Evolutionary conservation across 2,888 invertebrate species (phyloP).

Genomic region (Aphelenchoides bicaudatus): DNA sequence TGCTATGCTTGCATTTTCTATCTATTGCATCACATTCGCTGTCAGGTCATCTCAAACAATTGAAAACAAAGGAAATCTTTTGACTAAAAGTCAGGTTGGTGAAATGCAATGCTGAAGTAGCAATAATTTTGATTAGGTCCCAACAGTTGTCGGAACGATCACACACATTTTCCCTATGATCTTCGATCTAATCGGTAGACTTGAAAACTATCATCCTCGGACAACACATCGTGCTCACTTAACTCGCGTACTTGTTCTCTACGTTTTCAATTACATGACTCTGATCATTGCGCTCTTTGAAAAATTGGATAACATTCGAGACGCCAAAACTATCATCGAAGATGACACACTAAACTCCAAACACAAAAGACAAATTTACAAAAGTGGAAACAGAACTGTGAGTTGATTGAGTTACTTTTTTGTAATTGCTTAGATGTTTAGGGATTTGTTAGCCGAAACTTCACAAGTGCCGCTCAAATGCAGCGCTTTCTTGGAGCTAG

Average conservation of each 20-base stretch:
- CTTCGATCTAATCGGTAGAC: conserved; percentile 74
- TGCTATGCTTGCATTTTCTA: conserved; percentile 58
- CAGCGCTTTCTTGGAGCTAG: conserved; percentile 31
- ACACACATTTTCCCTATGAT: conserved; percentile 82
- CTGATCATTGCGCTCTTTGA: conserved; percentile 81
- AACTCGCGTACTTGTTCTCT: conserved; percentile 88
- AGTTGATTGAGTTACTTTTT: conserved; percentile 10
- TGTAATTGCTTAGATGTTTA: conserved; percentile 35
- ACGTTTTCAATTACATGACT: conserved; percentile 88
- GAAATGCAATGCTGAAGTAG: not conserved
- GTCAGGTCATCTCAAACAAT: conserved; percentile 52
- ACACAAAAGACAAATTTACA: conserved; percentile 14
- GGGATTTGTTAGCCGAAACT: conserved; percentile 42
- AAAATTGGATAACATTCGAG: conserved; percentile 69
- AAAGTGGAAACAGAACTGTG: not conserved
- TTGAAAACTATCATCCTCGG: conserved; percentile 90
- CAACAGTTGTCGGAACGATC: conserved; percentile 82
- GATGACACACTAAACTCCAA: conserved; percentile 11
- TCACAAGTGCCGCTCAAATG: conserved; percentile 41
- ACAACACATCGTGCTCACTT: conserved; percentile 83
- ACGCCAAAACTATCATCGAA: conserved; percentile 12
- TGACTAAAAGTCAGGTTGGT: conserved; percentile 54
- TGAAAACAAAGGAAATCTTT: conserved; percentile 50
- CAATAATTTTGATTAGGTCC: conserved; percentile 66
- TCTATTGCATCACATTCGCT: conserved; percentile 54